Base-by-base conservation (phyloP, 2,113 vertebrate genomes). In the Ophiodon elongatus region DNA sequence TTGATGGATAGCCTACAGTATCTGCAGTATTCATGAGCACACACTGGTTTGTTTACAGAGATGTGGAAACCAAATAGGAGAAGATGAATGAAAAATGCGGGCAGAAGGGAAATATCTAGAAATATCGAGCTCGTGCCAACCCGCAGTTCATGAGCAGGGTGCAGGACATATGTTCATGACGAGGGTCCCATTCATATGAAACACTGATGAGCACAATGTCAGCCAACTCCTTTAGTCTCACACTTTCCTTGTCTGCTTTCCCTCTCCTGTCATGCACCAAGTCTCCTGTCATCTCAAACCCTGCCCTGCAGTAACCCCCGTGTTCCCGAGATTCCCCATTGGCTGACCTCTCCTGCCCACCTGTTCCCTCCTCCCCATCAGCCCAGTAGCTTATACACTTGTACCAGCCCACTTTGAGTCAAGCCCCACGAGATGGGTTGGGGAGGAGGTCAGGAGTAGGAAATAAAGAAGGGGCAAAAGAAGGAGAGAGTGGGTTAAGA, bases 21-120 rank as follows among this genome's bases (percentile, higher is more conserved):
- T 21, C 37, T 72, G 25, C 33, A 68, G 33, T 54, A 79, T 54
- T 84, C 54, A 68, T 52, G 68, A 66, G 67, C 15, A 76, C 79
- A 57, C 6, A 37, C 29, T 31, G 52, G 39, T 59, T 45, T 47
- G 60, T 79, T 35, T 62, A 67, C 56, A 45, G 64, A 45, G 25
- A 17, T 23, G 57, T 71, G 31, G 57, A 41, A 39, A n/a, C 2
- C 13, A 43, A 19, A 72, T 17, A 54, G 10, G 8, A 19, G 4
- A 62, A 23, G 21, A 21, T 29, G 0, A 60, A 50, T 25, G 5
- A 69, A 79, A 78, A 47, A 69, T 1, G 3, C 17, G 59, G 27
- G 15, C 29, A 50, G 21, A 47, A 21, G 29, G 19, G 50, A 31
- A 33, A n/a, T 1, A 23, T 29, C 17, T 31, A 23, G 15, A 29